phyloP scores from a whole-genome alignment of 2,888 invertebrate species.

The Mimas tiliae region DNA sequence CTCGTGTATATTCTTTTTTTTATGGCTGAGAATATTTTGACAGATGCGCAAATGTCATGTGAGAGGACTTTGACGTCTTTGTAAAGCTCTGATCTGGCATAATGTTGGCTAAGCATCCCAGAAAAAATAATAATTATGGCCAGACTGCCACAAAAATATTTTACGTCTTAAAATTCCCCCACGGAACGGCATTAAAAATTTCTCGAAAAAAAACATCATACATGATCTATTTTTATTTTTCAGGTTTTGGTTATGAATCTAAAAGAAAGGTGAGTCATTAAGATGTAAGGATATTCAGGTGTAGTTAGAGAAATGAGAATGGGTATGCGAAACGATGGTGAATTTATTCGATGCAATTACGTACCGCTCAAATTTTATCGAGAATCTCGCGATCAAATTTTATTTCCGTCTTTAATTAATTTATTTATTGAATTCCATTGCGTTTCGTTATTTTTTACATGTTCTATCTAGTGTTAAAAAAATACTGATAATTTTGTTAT shows the following conservation, averaged over 20 bases:
- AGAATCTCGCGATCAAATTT: slow-evolving; percentile 43
- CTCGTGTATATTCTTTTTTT: too few species aligned
- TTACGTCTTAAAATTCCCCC: too few species aligned
- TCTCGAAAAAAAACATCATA: not conserved
- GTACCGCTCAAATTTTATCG: slow-evolving; percentile 67
- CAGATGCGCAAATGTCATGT: too few species aligned
- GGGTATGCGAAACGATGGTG: slow-evolving; percentile 36
- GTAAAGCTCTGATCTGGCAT: too few species aligned
- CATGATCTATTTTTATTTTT: slow-evolving; percentile 35
- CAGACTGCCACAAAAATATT: too few species aligned
- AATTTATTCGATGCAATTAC: slow-evolving; percentile 34
- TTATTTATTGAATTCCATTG: slow-evolving; percentile 40
- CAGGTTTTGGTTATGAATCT: slow-evolving; percentile 60
- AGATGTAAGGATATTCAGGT: slow-evolving; percentile 34
- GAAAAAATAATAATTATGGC: too few species aligned
- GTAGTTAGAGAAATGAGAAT: slow-evolving; percentile 28
- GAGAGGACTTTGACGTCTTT: too few species aligned
- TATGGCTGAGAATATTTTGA: too few species aligned
- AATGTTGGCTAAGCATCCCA: too few species aligned
- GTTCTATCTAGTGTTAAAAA: slow-evolving; percentile 19
- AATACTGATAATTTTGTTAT: slow-evolving; percentile 23
- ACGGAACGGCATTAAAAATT: too few species aligned
- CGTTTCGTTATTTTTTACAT: slow-evolving; percentile 42
- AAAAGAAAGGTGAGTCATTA: slow-evolving; percentile 62
- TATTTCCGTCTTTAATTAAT: slow-evolving; percentile 31